These are phyloP conservation scores for Mechanitis messenoides DNA, from an alignment of 2,888 invertebrate genomes.

Conservation along the genomic window DNA sequence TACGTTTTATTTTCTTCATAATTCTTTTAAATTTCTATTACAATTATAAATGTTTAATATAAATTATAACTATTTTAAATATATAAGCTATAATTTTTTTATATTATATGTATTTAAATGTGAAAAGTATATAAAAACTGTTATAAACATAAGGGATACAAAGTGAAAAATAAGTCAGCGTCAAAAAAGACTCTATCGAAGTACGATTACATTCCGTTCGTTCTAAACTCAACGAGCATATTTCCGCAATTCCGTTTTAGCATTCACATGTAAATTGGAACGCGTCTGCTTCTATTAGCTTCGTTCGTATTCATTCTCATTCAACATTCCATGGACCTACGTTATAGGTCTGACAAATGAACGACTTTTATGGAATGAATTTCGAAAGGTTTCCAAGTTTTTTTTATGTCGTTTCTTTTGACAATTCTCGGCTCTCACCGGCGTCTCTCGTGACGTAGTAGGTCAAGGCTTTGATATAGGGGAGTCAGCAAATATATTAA, in stretches of 20 bases:
- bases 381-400: background rate
- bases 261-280: conserved; percentile 30
- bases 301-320: conserved; percentile 19
- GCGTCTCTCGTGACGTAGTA: too few relatives aligned
- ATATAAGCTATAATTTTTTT: too few relatives aligned
- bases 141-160: background rate
- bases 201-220: conserved; percentile 21
- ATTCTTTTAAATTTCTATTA: too few relatives aligned
- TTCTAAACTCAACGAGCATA: conserved; percentile 22
- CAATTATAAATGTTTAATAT: too few relatives aligned
- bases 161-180: background rate
- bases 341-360: conserved; percentile 4
- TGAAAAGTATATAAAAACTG: too few relatives aligned
- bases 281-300: conserved; percentile 26
- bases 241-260: conserved; percentile 20
- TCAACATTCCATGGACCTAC: conserved; percentile 7
- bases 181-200: background rate
- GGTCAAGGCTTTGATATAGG: too few relatives aligned
- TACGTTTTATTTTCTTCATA: too few relatives aligned
- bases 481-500: too few relatives aligned
- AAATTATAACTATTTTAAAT: too few relatives aligned
- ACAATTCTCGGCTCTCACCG: background rate
- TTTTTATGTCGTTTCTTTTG: background rate
- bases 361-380: conserved; percentile 1
- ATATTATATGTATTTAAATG: too few relatives aligned